Evolutionary conservation across 1,140 invertebrate genomes (phyloP), one percentile per base, ranked within the genome.

Genomic region (Cherax quadricarinatus): DNA sequence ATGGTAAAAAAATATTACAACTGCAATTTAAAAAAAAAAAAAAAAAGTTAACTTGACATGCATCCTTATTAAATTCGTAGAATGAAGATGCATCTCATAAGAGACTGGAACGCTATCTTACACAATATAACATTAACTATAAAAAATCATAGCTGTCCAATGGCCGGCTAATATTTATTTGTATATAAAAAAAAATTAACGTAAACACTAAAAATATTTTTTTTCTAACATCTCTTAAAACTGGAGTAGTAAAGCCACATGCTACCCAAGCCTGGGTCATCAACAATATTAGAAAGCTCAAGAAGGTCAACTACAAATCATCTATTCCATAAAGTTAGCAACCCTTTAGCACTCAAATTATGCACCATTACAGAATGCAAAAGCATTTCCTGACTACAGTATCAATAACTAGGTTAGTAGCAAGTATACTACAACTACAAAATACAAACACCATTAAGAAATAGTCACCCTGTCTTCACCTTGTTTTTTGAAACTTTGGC

Each of bases 261-360:
- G 90, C 90, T 91, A 86, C 90, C 90, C 90, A 91, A 79, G 78
- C 60, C 49, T 82, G 90, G 90, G 90, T 62, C 48, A 81, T 86
- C 87, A 91, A 91, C 90, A 91, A 91, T 86, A 91, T 86, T 91
- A 91, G 84, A 91, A 91, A 91, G 90, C 90, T 91, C 48, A 91
- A 91, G 53, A 91, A 86, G 51, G 30, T 91, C 84, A 86, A 82
- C 90, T 91, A 91, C 83, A 87, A 91, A 66, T 85, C 62, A 53
- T 91, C 84, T 91, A 91, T 83, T 91, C 89, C 89, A 86, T 75
- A 91, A 51, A 91, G 83, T 91, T 91, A 91, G 90, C 90, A 86
- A 91, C 90, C 90, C 90, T 87, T 87, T 80, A 86, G 85, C 90
- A 87, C 90, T 86, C 85, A 62, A 86, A 86, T 86, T 91, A 80